Evolutionary conservation across 2,888 invertebrate genomes (phyloP).

Genomic region (Dioctria linearis): DNA sequence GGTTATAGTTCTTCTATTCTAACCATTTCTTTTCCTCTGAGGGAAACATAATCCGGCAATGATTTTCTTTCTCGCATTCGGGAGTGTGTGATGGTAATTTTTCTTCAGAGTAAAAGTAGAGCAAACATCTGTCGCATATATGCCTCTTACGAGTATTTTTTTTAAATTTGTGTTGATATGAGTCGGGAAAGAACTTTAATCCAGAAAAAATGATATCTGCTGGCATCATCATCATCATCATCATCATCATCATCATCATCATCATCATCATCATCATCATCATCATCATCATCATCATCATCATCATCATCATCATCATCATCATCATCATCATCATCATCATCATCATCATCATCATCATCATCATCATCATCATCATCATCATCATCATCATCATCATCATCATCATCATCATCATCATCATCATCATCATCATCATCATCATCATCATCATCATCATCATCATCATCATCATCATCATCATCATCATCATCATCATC

Average conservation of each 20-base stretch:
- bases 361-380: slow-evolving; percentile 48
- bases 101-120: too few species aligned
- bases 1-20: too few species aligned
- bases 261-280: slow-evolving; percentile 42
- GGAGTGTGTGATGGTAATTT: too few species aligned
- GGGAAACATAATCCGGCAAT: too few species aligned
- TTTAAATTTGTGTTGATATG: too few species aligned
- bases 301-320: slow-evolving; percentile 43
- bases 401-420: slow-evolving; percentile 46
- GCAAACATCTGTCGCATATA: too few species aligned
- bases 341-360: slow-evolving; percentile 47
- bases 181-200: too few species aligned
- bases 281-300: slow-evolving; percentile 45
- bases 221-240: slow-evolving; percentile 40
- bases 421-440: slow-evolving; percentile 47
- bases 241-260: slow-evolving; percentile 41
- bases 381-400: slow-evolving; percentile 46
- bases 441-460: slow-evolving; percentile 46
- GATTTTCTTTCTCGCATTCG: too few species aligned
- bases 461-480: slow-evolving; percentile 45
- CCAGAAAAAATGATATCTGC: slow-evolving; percentile 19
- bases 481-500: slow-evolving; percentile 51
- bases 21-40: too few species aligned
- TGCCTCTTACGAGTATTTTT: too few species aligned
- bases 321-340: slow-evolving; percentile 45